Conservation (phyloP, 2,888 invertebrate species). For the Spodoptera picta region DNA sequence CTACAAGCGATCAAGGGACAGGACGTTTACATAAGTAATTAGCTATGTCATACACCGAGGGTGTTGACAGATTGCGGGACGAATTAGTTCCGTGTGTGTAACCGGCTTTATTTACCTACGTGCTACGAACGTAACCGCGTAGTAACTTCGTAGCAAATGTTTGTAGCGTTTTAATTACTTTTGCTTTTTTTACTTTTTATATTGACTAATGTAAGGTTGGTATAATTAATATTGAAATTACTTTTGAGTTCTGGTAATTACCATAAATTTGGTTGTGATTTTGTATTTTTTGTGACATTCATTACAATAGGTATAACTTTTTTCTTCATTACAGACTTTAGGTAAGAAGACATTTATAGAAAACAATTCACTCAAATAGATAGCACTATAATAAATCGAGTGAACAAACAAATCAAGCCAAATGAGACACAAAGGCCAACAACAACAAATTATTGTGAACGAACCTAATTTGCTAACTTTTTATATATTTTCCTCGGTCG, state of each 20-base stretch:
- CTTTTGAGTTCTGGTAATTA: background rate
- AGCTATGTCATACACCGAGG: constrained; percentile 71
- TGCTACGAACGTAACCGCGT: constrained; percentile 71
- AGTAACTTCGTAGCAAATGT: constrained; percentile 43
- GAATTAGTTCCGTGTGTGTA: constrained; percentile 72
- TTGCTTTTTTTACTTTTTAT: background rate
- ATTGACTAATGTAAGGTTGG: no score
- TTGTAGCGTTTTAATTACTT: constrained; percentile 35
- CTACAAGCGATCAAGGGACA: constrained; percentile 71
- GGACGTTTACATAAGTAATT: constrained; percentile 86
- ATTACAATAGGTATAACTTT: no score
- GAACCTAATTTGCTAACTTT: constrained; percentile 85
- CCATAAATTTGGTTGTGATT: no score
- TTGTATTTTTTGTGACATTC: background rate
- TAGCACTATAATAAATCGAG: constrained; percentile 64
- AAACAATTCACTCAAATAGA: constrained; percentile 37
- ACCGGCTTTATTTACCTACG: constrained; percentile 78
- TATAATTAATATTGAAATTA: background rate
- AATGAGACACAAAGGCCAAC: constrained; percentile 69
- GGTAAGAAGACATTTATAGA: background rate
- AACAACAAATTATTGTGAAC: constrained; percentile 78
- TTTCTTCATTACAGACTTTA: background rate
- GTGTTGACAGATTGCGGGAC: constrained; percentile 59
- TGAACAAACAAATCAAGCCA: constrained; percentile 74
- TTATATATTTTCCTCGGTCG: constrained; percentile 84